These are phyloP conservation scores for Oxystoma pomonae DNA, from an alignment of 2,888 invertebrate genomes.

Conservation along the genomic window DNA sequence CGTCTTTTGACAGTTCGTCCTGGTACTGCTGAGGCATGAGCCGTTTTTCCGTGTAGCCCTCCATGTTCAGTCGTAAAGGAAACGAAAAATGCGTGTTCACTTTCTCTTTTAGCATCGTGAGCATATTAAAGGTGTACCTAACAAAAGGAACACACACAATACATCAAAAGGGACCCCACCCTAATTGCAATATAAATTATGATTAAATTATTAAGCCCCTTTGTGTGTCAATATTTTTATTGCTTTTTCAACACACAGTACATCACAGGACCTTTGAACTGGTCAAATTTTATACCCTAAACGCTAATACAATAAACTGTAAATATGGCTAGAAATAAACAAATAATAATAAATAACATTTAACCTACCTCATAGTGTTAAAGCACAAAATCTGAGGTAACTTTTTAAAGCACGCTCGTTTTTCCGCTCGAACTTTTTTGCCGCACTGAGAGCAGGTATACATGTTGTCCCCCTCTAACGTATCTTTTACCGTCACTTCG, in stretches of 20 bases:
- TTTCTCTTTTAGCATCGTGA: conserved; percentile 95
- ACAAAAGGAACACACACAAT: too few species aligned
- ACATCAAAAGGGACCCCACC: too few species aligned
- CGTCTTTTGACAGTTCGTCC: conserved; percentile 59
- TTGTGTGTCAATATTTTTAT: too few species aligned
- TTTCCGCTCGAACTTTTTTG: conserved; percentile 92
- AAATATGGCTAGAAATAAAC: too few species aligned
- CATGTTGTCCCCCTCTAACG: conserved; percentile 95
- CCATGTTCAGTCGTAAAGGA: conserved; percentile 90
- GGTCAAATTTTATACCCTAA: too few species aligned
- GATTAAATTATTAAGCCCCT: too few species aligned
- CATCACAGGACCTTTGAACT: too few species aligned
- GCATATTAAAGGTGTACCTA: conserved; percentile 90
- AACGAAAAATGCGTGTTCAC: conserved; percentile 97
- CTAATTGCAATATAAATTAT: too few species aligned
- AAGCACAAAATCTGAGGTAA: conserved; percentile 91
- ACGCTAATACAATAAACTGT: too few species aligned
- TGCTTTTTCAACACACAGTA: too few species aligned
- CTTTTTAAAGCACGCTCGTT: conserved; percentile 90
- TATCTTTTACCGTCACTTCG: conserved; percentile 96
- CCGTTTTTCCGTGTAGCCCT: conserved; percentile 90
- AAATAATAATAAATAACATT: too few species aligned
- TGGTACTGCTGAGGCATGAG: conserved; percentile 86
- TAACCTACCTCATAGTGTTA: conserved; percentile 82
- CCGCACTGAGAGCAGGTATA: conserved; percentile 95